Percentiles rank a stretch among this genome's conserved stretches.
Evolutionary conservation across 2,888 invertebrate species (phyloP).

Genomic region (Ariolimax columbianus): DNA sequence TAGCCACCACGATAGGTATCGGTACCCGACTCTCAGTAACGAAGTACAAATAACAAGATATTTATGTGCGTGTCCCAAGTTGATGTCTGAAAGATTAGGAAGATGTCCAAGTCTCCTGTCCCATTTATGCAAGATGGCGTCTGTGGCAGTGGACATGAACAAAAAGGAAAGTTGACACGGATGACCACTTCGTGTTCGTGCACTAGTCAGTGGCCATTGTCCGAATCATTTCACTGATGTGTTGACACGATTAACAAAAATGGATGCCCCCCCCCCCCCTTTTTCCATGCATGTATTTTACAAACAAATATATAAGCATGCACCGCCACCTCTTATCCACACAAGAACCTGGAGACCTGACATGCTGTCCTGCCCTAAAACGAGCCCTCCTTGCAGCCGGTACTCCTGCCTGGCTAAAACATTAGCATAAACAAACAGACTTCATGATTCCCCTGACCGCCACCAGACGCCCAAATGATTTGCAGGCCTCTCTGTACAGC

Average conservation of each 20-base stretch:
- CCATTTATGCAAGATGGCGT: background rate
- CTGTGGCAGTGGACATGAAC: background rate
- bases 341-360: background rate
- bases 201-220: background rate
- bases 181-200: background rate
- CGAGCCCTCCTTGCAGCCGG: background rate
- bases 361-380: background rate
- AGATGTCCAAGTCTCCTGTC: too few relatives aligned
- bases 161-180: background rate
- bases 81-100: too few relatives aligned
- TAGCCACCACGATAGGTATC: too few relatives aligned
- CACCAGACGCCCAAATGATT: too few relatives aligned
- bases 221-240: background rate
- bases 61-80: too few relatives aligned
- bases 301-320: too few relatives aligned
- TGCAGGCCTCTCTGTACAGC: too few relatives aligned
- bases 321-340: background rate
- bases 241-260: background rate
- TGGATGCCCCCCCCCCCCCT: too few relatives aligned
- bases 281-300: too few relatives aligned
- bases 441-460: background rate
- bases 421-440: background rate
- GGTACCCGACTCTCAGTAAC: too few relatives aligned
- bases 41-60: too few relatives aligned
- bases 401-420: background rate